phyloP scores from a whole-genome alignment of 2,797 vertebrate species.

The Acestrorhynchus altus region DNA sequence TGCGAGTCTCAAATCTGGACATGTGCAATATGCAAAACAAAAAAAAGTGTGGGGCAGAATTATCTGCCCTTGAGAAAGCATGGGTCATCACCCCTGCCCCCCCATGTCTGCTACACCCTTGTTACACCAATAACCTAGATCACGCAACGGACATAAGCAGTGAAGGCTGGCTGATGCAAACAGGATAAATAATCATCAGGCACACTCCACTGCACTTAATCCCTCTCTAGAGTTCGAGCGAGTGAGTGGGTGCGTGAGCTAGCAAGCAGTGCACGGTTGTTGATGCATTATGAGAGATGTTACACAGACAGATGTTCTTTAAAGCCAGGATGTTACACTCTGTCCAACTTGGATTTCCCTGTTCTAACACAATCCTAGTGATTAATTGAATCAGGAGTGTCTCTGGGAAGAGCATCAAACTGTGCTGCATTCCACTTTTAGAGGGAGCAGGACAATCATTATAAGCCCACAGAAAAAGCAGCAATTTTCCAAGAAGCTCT shows the following conservation, averaged over 20 bases:
- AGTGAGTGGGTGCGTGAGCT: background rate
- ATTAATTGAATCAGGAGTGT: background rate
- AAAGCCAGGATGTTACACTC: background rate
- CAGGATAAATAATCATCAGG: background rate
- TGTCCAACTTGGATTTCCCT: background rate
- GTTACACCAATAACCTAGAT: background rate
- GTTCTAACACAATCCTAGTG: background rate
- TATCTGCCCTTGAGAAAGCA: too few species aligned
- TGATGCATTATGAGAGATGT: background rate
- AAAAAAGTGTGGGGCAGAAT: too few species aligned
- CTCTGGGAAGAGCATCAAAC: background rate
- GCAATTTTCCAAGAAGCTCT: background rate
- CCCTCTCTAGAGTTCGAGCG: background rate
- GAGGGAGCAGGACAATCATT: background rate
- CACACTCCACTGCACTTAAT: background rate
- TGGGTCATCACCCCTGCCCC: too few species aligned
- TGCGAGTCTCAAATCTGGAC: too few species aligned
- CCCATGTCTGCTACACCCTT: too few species aligned
- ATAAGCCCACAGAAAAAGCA: background rate
- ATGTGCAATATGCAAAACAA: too few species aligned
- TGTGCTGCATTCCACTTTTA: background rate
- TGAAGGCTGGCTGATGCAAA: background rate
- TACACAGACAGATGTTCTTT: background rate
- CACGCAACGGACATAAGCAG: background rate
- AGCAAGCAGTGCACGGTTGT: background rate